These are phyloP conservation scores for Molanna angustata DNA, from an alignment of 2,888 invertebrate genomes.

Conservation along the genomic window DNA sequence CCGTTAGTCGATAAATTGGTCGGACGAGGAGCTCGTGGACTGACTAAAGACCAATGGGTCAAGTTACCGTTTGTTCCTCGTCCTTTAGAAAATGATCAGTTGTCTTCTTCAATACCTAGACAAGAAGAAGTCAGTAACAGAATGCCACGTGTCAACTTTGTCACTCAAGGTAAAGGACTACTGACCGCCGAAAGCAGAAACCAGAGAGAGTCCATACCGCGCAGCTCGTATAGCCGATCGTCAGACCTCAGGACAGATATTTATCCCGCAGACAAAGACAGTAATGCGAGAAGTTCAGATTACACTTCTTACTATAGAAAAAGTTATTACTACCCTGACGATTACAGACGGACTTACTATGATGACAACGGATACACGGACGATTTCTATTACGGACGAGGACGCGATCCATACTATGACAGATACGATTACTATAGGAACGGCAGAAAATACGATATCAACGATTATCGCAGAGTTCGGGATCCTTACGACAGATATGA, in stretches of 20 bases:
- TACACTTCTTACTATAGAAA: conserved; percentile 52
- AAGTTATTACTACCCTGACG: conserved; percentile 51
- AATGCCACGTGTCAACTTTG: conserved; percentile 65
- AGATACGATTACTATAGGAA: conserved; percentile 39
- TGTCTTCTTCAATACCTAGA: conserved; percentile 54
- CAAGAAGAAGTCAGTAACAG: conserved; percentile 57
- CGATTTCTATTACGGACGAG: conserved; percentile 44
- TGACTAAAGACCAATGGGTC: conserved; percentile 61
- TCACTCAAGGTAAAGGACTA: conserved; percentile 59
- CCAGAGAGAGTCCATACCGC: conserved; percentile 50
- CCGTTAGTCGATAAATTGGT: conserved; percentile 52
- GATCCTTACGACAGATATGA: conserved; percentile 45
- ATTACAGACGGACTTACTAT: conserved; percentile 42
- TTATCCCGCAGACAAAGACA: conserved; percentile 46
- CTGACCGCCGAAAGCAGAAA: conserved; percentile 53
- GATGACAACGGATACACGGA: conserved; percentile 47
- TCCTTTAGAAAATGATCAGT: conserved; percentile 45
- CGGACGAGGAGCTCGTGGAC: conserved; percentile 56
- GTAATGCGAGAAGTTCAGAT: conserved; percentile 42
- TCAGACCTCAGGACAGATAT: conserved; percentile 51
- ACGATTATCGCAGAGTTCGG: conserved; percentile 37
- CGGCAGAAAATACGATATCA: conserved; percentile 22
- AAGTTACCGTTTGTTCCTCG: conserved; percentile 53
- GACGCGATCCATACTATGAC: conserved; percentile 48
- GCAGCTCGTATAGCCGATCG: conserved; percentile 41